Conservation (phyloP, 1,140 invertebrate genomes). For the Papilio dardanus region DNA sequence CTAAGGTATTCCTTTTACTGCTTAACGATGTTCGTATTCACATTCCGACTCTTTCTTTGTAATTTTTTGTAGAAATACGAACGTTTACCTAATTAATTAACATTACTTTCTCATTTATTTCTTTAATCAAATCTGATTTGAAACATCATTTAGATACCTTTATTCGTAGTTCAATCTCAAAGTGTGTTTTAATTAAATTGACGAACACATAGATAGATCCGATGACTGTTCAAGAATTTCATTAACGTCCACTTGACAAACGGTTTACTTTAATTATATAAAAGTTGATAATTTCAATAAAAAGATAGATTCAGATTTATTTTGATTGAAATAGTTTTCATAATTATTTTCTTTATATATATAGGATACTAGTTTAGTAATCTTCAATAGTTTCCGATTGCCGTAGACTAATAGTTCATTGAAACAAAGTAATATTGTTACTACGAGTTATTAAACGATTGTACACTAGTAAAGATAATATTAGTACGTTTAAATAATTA, state of each 20-base stretch:
- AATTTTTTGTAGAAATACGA: too few relatives aligned
- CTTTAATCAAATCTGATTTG: neutral
- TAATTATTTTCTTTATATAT: neutral
- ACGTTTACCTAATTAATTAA: too few relatives aligned
- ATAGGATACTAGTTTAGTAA: neutral
- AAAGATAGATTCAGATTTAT: neutral
- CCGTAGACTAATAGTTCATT: neutral
- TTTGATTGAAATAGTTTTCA: neutral
- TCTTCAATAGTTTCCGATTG: neutral
- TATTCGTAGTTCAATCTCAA: neutral
- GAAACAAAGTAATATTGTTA: neutral
- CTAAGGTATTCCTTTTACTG: neutral
- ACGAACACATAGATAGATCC: slow-evolving; percentile 24
- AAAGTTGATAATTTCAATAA: slow-evolving; percentile 18
- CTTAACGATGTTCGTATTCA: too few relatives aligned
- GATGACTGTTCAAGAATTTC: slow-evolving; percentile 29
- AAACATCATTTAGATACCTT: neutral
- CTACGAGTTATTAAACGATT: neutral
- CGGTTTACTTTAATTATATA: slow-evolving; percentile 34
- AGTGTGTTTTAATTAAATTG: slow-evolving; percentile 14
- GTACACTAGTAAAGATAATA: neutral
- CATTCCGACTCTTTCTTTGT: too few relatives aligned
- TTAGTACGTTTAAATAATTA: neutral
- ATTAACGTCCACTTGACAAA: slow-evolving; percentile 31
- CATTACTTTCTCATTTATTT: neutral